A percentile compares a stretch with the other conserved stretches of the same genome.
Conservation (phyloP, 1,140 invertebrate species). For the Globodera ellingtonae region DNA sequence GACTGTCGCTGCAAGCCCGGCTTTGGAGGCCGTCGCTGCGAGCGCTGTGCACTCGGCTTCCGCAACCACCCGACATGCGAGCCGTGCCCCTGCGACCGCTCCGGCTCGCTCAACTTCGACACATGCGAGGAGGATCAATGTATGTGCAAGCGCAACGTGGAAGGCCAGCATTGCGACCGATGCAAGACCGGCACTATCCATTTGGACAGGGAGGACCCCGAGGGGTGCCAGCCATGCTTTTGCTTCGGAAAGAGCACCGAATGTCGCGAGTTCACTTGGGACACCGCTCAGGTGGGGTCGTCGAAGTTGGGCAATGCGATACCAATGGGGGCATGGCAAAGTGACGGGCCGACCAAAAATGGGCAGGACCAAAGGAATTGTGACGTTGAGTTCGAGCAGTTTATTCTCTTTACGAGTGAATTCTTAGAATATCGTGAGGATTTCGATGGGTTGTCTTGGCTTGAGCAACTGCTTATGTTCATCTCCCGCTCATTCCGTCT, state of each 20-base stretch:
- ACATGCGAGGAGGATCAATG: conserved; percentile 77
- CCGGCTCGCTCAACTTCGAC: conserved; percentile 74
- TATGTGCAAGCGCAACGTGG: conserved; percentile 75
- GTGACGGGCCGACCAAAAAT: neutral
- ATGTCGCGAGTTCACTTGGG: conserved; percentile 73
- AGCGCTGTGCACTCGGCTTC: conserved; percentile 80
- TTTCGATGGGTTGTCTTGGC: no score
- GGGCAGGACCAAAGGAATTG: neutral
- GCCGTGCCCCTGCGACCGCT: conserved; percentile 78
- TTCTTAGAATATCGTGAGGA: no score
- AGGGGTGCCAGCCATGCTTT: conserved; percentile 85
- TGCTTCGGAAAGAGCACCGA: conserved; percentile 82
- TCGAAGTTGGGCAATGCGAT: neutral
- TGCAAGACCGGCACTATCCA: conserved; percentile 85
- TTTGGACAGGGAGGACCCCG: conserved; percentile 74
- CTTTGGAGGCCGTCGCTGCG: conserved; percentile 80
- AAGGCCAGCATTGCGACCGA: conserved; percentile 62
- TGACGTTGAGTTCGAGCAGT: no score
- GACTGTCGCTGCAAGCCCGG: conserved; percentile 81
- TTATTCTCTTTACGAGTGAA: no score
- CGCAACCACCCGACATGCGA: conserved; percentile 80
- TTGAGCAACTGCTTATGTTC: no score
- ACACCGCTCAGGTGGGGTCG: conserved; percentile 69
- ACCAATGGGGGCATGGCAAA: neutral
- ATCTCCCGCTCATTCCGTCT: neutral